These are phyloP conservation scores for Eilema sororculum DNA, from an alignment of 2,888 invertebrate species.

Conservation along the genomic window DNA sequence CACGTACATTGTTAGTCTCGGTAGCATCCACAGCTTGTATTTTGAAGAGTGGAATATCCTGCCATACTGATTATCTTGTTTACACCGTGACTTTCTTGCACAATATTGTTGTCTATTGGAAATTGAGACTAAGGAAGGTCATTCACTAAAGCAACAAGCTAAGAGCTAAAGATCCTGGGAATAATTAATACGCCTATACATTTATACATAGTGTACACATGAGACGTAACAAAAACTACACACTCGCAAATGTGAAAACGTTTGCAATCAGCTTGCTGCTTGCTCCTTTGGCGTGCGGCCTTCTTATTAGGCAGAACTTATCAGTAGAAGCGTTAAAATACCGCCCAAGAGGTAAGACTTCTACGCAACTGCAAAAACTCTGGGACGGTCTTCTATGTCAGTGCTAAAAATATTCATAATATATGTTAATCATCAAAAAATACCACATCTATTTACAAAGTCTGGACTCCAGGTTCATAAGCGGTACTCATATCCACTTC, in stretches of 20 bases:
- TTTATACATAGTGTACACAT: too few relatives aligned
- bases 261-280: too few relatives aligned
- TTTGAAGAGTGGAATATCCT: not conserved
- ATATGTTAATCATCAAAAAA: not conserved
- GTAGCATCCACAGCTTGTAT: not conserved
- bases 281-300: too few relatives aligned
- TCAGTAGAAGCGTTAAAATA: not conserved
- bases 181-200: too few relatives aligned
- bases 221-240: too few relatives aligned
- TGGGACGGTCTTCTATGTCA: not conserved
- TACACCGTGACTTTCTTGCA: not conserved
- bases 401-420: not conserved
- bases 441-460: constrained; percentile 8
- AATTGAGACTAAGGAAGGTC: too few relatives aligned
- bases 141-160: too few relatives aligned
- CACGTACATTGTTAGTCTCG: not conserved
- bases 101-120: not conserved
- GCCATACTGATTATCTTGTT: not conserved
- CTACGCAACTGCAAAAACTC: too few relatives aligned
- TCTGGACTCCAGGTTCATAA: not conserved
- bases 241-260: too few relatives aligned
- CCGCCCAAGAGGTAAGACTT: too few relatives aligned
- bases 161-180: too few relatives aligned
- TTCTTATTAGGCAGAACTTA: not conserved
- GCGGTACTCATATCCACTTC: constrained; percentile 14